A percentile compares a stretch with the other conserved stretches of the same genome.
phyloP scores from a whole-genome alignment of 1,140 invertebrate genomes.

The Drosophila funebris region DNA sequence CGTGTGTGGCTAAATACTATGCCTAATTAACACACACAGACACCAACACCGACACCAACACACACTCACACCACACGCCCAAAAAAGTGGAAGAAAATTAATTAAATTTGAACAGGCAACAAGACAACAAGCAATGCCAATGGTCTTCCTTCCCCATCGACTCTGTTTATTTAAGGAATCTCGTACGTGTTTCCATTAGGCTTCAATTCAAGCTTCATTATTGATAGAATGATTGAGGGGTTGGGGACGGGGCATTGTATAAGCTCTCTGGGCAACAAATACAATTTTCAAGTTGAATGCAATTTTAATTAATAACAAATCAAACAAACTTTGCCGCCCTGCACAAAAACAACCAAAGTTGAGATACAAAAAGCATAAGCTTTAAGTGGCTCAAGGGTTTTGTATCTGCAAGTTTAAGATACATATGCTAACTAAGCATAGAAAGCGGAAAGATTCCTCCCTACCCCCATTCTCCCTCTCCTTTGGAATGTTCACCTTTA shows the following conservation, averaged over 20 bases:
- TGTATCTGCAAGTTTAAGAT: slow-evolving; percentile 37
- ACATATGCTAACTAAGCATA: slow-evolving; percentile 29
- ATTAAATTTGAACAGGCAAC: slow-evolving; percentile 60
- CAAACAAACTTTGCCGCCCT: slow-evolving; percentile 68
- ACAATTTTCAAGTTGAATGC: slow-evolving; percentile 82
- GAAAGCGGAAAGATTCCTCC: background rate
- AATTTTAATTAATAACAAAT: slow-evolving; percentile 83
- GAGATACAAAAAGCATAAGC: slow-evolving; percentile 57
- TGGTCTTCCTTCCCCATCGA: slow-evolving; percentile 5
- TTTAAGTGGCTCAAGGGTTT: slow-evolving; percentile 48
- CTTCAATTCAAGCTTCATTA: slow-evolving; percentile 77
- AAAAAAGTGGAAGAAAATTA: slow-evolving; percentile 64
- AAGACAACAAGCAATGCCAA: slow-evolving; percentile 2
- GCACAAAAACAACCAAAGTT: slow-evolving; percentile 23
- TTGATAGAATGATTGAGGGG: slow-evolving; percentile 29
- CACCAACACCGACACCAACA: slow-evolving; percentile 12
- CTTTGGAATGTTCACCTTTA: slow-evolving; percentile 52
- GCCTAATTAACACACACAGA: slow-evolving; percentile 66
- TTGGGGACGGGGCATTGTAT: slow-evolving; percentile 21
- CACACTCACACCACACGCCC: slow-evolving; percentile 43
- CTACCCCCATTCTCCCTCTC: background rate
- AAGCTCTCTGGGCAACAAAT: slow-evolving; percentile 65
- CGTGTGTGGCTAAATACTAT: slow-evolving; percentile 57
- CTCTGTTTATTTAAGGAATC: slow-evolving; percentile 69
- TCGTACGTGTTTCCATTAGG: slow-evolving; percentile 80